phyloP scores from a whole-genome alignment of 2,113 vertebrate species.

The Xerus inauris region DNA sequence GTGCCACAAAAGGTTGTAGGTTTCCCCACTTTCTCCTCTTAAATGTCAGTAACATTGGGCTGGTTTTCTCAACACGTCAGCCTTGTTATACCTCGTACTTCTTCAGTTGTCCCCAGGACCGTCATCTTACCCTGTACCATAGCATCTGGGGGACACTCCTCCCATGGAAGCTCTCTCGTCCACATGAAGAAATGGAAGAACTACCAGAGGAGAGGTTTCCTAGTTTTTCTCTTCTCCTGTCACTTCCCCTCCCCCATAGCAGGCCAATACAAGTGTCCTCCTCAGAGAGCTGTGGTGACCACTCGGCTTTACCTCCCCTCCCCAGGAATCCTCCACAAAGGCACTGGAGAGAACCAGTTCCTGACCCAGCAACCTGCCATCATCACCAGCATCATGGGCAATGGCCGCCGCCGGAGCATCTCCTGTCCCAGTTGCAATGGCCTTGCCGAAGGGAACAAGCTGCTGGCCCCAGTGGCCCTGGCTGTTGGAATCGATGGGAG shows the following conservation, averaged over 20 bases:
- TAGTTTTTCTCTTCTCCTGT: not conserved
- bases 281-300: slow-evolving; percentile 24
- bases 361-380: slow-evolving; percentile 97
- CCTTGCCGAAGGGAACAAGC: slow-evolving; percentile 98
- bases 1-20: not conserved
- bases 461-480: slow-evolving; percentile 98
- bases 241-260: not conserved
- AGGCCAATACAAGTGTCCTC: not conserved
- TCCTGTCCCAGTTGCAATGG: slow-evolving; percentile 99
- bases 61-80: not conserved
- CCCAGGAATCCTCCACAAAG: slow-evolving; percentile 98
- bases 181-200: not conserved
- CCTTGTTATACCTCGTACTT: not conserved
- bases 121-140: accelerated
- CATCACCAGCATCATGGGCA: slow-evolving; percentile 98
- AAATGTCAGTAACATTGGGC: not conserved
- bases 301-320: not conserved
- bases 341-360: slow-evolving; percentile 98
- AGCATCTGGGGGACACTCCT: accelerated
- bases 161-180: not conserved
- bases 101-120: not conserved
- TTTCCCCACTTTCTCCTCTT: not conserved
- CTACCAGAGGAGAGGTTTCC: not conserved
- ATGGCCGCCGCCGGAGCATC: slow-evolving; percentile 96
- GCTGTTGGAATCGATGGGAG: slow-evolving; percentile 97